Conservation (phyloP, 2,888 invertebrate species). For the Marronus borbonicus region DNA sequence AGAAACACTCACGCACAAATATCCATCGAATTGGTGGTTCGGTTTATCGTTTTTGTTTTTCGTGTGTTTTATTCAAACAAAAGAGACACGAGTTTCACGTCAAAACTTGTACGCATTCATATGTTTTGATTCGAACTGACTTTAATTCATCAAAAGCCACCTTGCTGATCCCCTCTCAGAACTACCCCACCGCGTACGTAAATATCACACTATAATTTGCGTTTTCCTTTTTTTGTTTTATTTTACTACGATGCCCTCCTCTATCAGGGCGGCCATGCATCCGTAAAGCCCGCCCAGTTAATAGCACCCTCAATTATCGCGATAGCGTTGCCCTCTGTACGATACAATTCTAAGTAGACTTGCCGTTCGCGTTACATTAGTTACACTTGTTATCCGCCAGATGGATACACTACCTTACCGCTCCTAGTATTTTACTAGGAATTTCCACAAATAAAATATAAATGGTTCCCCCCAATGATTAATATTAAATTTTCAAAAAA, state of each 20-base stretch:
- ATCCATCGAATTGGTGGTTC: conserved; percentile 55
- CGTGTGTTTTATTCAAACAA: conserved; percentile 29
- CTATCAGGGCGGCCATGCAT: conserved; percentile 72
- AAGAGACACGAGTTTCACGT: conserved; percentile 48
- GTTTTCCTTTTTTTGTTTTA: conserved; percentile 67
- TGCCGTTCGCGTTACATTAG: conserved; percentile 35
- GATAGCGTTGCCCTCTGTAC: conserved; percentile 61
- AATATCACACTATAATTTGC: conserved; percentile 67
- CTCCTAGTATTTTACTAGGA: background rate
- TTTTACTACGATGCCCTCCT: conserved; percentile 69
- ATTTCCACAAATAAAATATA: too few relatives aligned
- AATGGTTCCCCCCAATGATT: too few relatives aligned
- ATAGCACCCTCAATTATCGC: conserved; percentile 70
- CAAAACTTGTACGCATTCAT: conserved; percentile 67
- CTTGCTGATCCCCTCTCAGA: conserved; percentile 66
- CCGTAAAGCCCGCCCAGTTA: conserved; percentile 72
- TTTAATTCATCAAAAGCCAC: conserved; percentile 70
- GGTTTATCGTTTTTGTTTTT: conserved; percentile 37
- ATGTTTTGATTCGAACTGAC: conserved; percentile 72
- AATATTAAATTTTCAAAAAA: too few relatives aligned
- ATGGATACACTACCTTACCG: conserved; percentile 45
- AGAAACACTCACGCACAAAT: conserved; percentile 55
- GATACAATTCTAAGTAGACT: conserved; percentile 44
- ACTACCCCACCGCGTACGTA: conserved; percentile 66
- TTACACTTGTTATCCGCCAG: conserved; percentile 46